These are phyloP conservation scores for Lepilemur ruficaudatus DNA, from an alignment of 2,797 vertebrate genomes.

Conservation along the genomic window DNA sequence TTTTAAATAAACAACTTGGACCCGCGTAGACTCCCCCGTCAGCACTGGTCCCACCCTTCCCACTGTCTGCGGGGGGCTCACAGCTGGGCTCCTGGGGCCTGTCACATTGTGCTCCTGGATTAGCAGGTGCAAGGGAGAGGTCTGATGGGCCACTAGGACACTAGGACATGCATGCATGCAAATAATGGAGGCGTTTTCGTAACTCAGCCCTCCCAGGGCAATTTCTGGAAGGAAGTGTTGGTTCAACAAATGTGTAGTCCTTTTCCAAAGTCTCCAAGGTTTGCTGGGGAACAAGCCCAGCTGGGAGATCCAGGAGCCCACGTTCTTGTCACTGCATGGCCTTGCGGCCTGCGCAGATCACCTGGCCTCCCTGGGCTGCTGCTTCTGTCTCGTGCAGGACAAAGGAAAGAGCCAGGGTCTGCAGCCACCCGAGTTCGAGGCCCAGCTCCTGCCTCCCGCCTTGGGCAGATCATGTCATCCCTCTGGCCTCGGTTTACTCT, in stretches of 20 bases:
- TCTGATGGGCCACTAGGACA: background rate
- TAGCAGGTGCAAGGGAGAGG: background rate
- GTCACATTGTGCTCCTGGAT: accelerated
- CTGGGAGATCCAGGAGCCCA: background rate
- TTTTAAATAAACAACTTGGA: background rate
- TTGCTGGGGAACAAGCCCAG: accelerated
- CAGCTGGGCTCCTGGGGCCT: background rate
- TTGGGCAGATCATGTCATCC: too few species aligned
- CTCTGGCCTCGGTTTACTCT: background rate
- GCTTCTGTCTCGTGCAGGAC: background rate
- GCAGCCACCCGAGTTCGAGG: accelerated
- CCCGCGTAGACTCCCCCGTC: accelerated
- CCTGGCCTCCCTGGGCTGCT: background rate
- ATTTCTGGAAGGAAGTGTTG: background rate
- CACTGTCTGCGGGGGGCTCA: background rate
- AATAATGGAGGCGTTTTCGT: background rate
- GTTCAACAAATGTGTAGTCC: background rate
- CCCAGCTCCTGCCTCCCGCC: background rate
- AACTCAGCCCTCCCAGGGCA: background rate
- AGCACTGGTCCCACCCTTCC: background rate
- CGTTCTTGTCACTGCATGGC: accelerated
- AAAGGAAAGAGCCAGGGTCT: background rate
- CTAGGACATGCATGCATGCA: background rate
- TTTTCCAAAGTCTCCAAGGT: background rate
- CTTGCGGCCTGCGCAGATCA: background rate